phyloP scores from a whole-genome alignment of 2,797 vertebrate species.

The Merluccius polli region DNA sequence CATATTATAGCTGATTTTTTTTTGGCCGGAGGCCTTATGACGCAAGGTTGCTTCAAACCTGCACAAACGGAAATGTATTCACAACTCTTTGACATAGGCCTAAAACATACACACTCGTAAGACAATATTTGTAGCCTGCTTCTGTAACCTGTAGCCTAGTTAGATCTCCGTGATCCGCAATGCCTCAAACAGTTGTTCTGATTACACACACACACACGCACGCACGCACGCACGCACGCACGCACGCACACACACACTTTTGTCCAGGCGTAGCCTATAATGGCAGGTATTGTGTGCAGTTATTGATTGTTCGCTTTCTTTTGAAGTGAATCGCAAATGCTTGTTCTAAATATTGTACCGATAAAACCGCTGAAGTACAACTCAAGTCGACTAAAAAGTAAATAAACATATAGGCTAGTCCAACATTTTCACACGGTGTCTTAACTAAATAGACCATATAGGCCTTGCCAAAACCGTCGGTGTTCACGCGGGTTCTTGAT shows the following conservation, averaged over 20 bases:
- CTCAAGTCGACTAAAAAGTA: slow-evolving; percentile 41
- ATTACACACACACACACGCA: not conserved
- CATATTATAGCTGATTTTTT: not conserved
- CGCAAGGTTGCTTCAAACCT: too few relatives aligned
- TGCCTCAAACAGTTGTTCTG: too few relatives aligned
- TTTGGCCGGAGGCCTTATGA: too few relatives aligned
- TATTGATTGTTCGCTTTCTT: slow-evolving; percentile 37
- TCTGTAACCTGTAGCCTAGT: too few relatives aligned
- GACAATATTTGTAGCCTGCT: too few relatives aligned
- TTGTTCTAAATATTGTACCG: slow-evolving; percentile 57
- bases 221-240: not conserved
- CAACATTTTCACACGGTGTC: not conserved
- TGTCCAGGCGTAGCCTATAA: slow-evolving; percentile 34
- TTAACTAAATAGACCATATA: not conserved
- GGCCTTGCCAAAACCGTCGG: too few relatives aligned
- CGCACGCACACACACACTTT: slow-evolving; percentile 6
- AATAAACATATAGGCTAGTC: not conserved
- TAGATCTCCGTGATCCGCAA: too few relatives aligned
- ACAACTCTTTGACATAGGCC: too few relatives aligned
- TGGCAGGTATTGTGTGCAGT: slow-evolving; percentile 60
- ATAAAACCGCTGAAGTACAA: slow-evolving; percentile 24
- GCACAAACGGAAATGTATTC: too few relatives aligned
- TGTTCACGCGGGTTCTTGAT: too few relatives aligned
- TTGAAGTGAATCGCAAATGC: slow-evolving; percentile 60
- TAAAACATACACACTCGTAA: too few relatives aligned